phyloP scores from a whole-genome alignment of 2,888 invertebrate genomes.

The Dioctria rufipes region DNA sequence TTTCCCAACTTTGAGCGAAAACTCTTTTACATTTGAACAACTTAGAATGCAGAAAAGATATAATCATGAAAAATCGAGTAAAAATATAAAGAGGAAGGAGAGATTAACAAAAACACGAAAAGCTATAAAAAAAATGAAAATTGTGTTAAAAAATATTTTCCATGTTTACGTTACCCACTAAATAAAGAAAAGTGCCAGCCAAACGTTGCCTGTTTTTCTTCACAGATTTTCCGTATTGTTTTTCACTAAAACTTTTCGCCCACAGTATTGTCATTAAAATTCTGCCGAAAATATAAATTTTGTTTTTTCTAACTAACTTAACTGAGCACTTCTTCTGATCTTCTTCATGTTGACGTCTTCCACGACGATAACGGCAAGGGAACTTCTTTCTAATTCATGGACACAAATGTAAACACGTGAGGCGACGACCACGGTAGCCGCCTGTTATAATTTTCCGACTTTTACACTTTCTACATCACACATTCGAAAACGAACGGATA shows the following conservation, averaged over 20 bases:
- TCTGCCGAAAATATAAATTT: background rate
- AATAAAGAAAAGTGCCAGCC: background rate
- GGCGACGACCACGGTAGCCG: background rate
- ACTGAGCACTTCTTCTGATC: slow-evolving; percentile 14
- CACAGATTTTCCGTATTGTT: background rate
- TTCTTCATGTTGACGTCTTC: slow-evolving; percentile 21
- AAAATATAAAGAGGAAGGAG: too few species aligned
- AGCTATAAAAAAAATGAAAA: too few species aligned
- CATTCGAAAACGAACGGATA: too few species aligned
- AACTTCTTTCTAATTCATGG: background rate
- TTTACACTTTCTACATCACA: too few species aligned
- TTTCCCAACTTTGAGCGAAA: too few species aligned
- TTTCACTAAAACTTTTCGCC: background rate
- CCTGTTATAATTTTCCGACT: too few species aligned
- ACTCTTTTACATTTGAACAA: too few species aligned
- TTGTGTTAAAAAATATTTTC: background rate
- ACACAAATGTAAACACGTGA: slow-evolving; percentile 27
- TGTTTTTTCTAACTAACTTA: slow-evolving; percentile 4
- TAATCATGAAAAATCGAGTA: too few species aligned
- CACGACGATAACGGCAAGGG: background rate
- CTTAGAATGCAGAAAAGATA: too few species aligned
- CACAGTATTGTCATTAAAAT: background rate
- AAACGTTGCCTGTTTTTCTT: background rate
- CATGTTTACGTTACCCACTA: background rate
- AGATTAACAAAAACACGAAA: too few species aligned